Percentiles rank a stretch among this genome's conserved stretches.
Evolutionary conservation across 1,140 invertebrate species (phyloP).

Genomic region (Ceratosolen fusciceps): DNA sequence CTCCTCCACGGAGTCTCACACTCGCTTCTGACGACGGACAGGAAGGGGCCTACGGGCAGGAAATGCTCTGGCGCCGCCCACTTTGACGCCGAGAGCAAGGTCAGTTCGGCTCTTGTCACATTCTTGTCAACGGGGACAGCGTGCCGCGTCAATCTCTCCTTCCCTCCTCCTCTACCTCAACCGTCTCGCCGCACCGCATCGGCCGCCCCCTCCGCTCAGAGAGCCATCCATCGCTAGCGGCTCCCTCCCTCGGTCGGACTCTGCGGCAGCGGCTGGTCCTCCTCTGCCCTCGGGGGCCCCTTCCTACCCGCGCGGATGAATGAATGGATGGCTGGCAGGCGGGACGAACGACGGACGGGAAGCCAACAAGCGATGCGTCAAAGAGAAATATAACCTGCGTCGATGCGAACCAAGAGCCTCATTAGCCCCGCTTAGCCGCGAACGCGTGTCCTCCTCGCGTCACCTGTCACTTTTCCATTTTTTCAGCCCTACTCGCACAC

Average conservation of each 20-base stretch:
- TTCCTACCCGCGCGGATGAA: slow-evolving; percentile 39
- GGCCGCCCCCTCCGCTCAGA: too few relatives aligned
- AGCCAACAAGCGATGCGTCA: slow-evolving; percentile 70
- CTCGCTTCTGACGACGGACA: too few relatives aligned
- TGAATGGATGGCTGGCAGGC: slow-evolving; percentile 17
- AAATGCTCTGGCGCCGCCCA: slow-evolving; percentile 55
- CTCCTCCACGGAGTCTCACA: too few relatives aligned
- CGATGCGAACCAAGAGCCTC: slow-evolving; percentile 68
- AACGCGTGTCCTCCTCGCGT: slow-evolving; percentile 59
- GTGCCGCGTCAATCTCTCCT: slow-evolving; percentile 70
- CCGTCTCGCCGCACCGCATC: too few relatives aligned
- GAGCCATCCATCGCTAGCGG: too few relatives aligned
- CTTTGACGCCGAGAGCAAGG: slow-evolving; percentile 57
- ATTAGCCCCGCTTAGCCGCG: slow-evolving; percentile 68
- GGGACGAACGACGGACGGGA: slow-evolving; percentile 57
- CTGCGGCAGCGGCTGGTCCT: too few relatives aligned
- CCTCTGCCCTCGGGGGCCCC: not conserved
- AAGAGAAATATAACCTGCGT: slow-evolving; percentile 71
- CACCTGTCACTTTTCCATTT: slow-evolving; percentile 50
- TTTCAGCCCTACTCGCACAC: not conserved
- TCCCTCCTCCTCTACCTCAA: not conserved
- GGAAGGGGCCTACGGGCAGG: slow-evolving; percentile 8
- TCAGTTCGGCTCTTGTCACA: slow-evolving; percentile 71
- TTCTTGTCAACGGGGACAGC: slow-evolving; percentile 71
- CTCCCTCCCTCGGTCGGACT: too few relatives aligned